Evolutionary conservation across 2,797 vertebrate genomes (phyloP).

Genomic region (Pelochelys cantorii): DNA sequence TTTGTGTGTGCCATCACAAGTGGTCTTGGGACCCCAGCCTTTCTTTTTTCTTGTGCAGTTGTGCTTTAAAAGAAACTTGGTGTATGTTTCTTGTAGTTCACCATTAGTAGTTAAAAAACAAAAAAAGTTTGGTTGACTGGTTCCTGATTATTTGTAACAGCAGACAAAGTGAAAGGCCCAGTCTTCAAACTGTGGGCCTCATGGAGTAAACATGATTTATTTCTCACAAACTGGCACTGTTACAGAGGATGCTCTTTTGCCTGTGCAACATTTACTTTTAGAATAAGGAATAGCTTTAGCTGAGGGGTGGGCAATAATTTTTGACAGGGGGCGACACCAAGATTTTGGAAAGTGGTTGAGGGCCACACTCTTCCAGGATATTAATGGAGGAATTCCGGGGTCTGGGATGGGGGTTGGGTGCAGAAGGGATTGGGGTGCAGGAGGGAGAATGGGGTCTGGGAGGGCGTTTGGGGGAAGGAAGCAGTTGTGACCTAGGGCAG

Average conservation of each 20-base stretch:
- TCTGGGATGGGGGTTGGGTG: no score
- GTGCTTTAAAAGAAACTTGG: accelerated
- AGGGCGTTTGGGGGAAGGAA: no score
- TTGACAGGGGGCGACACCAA: no score
- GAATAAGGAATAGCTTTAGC: not conserved
- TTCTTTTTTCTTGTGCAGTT: not conserved
- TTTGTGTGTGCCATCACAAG: not conserved
- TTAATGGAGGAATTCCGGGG: no score
- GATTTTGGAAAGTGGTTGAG: no score
- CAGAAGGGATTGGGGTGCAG: no score
- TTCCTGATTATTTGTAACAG: not conserved
- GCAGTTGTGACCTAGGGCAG: no score
- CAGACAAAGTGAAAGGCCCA: not conserved
- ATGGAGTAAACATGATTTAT: not conserved
- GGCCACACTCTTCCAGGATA: no score
- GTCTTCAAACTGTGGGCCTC: not conserved
- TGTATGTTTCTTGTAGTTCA: not conserved
- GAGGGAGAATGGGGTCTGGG: no score
- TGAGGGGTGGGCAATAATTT: no score
- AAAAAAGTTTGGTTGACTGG: not conserved
- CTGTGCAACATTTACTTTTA: not conserved
- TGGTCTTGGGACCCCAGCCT: not conserved
- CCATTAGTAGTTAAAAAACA: not conserved
- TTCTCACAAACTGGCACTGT: not conserved
- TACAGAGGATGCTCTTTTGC: not conserved